These are phyloP conservation scores for Sylvietta virens DNA, from an alignment of 2,113 vertebrate species.

Conservation along the genomic window DNA sequence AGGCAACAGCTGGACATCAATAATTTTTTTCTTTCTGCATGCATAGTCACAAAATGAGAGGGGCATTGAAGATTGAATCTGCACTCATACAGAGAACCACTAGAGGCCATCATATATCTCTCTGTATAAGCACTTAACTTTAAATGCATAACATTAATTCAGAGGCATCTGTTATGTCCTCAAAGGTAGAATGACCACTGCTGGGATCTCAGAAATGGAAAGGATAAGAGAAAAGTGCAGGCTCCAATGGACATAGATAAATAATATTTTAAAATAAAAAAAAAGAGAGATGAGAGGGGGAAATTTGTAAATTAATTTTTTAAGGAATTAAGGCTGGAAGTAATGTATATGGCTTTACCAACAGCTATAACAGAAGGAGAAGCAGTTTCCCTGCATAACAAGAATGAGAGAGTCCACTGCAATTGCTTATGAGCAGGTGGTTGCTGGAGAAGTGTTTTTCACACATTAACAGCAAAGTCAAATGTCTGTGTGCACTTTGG, in stretches of 20 bases:
- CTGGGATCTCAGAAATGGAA: not conserved
- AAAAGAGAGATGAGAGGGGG: not conserved
- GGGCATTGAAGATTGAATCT: not conserved
- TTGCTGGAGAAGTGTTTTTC: not conserved
- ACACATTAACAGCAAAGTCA: not conserved
- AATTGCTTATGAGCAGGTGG: not conserved
- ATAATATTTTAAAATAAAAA: not conserved
- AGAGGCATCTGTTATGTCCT: not conserved
- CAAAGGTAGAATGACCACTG: not conserved
- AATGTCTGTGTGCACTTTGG: not conserved
- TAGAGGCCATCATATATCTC: conserved; percentile 50
- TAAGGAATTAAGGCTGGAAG: not conserved
- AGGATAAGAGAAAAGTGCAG: not conserved
- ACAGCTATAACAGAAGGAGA: not conserved
- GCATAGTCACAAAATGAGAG: not conserved
- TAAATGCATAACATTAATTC: not conserved
- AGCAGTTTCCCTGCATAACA: not conserved
- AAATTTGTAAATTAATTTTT: not conserved
- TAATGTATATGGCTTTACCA: not conserved
- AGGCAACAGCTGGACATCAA: not conserved
- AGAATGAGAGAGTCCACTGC: not conserved
- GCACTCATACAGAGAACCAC: not conserved
- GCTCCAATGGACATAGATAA: not conserved
- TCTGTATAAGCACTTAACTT: not conserved
- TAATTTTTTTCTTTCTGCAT: not conserved